Evolutionary conservation across 92 coral and sea anemone species (phyloP), one percentile per base, ranked within the genome.

Genomic region (Zoanthus sansibaricus): DNA sequence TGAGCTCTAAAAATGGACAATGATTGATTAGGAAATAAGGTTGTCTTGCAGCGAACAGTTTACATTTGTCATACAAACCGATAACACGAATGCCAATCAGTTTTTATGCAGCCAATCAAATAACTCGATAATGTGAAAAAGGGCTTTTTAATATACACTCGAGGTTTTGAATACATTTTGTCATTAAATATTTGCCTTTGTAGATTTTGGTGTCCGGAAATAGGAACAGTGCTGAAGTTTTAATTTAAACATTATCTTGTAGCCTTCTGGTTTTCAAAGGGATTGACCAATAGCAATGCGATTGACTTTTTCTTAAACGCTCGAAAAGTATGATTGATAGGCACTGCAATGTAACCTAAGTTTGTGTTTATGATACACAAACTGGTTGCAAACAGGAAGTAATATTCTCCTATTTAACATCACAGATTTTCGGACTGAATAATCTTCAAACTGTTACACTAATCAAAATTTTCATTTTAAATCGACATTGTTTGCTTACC

Each of bases 141-240:
- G 62, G 20, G 73, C 45, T 37, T 80, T 79, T 66, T 80, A 80
- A 80, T 80, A 80, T 10, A 80, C 82, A 70, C 46, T 62, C 25
- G 66, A 80, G 33, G 7, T 68, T 52, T 66, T 47, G 74, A 66
- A 80, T 46, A 46, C 75, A 66, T 66, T 47, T 80, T 46, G 46
- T 70, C 17, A 66, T 44, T 74, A 80, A 80, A 80, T 66, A 66
- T 80, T 80, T 80, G 85, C 58, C 51, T 25, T 61, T 49, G 59
- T 79, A 48, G 85, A 80, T 42, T 64, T 66, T 37, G 55, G 42
- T 21, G 61, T 80, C 75, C 85, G 75, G 85, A 80, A 80, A 80
- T 49, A 49, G 66, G 62, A 66, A 32, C 75, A 46, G 25, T 66
- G 66, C 21, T 47, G 20, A 66, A 80, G 20, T 46, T 80, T 80